Evolutionary conservation across 2,113 vertebrate species (phyloP).

Genomic region (Rhombomys opimus): DNA sequence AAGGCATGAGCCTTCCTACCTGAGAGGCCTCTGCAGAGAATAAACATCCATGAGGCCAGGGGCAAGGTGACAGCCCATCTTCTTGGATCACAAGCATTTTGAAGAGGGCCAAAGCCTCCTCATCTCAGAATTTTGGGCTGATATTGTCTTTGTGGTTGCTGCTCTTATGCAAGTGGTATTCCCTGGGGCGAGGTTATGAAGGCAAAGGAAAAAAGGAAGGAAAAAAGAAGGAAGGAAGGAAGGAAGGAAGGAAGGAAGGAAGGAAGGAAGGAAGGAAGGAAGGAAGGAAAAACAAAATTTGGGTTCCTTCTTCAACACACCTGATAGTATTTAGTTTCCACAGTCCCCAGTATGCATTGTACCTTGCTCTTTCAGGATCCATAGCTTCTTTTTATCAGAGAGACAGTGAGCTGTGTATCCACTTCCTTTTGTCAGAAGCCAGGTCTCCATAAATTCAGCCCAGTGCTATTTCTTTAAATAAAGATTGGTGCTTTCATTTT

Average conservation of each 20-base stretch:
- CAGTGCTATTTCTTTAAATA: background rate
- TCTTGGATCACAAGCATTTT: background rate
- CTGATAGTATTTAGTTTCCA: background rate
- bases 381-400: background rate
- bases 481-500: background rate
- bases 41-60: background rate
- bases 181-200: background rate
- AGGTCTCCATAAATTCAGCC: background rate
- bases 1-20: accelerated
- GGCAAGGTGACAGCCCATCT: background rate
- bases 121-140: background rate
- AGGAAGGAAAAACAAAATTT: background rate
- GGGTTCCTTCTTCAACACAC: background rate
- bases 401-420: background rate
- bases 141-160: background rate
- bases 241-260: too few relatives aligned
- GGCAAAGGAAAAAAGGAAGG: background rate
- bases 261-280: background rate
- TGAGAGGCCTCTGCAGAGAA: background rate
- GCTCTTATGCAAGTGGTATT: too few relatives aligned
- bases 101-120: background rate
- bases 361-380: background rate
- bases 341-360: background rate
- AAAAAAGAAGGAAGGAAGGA: background rate
- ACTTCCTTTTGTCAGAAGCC: background rate